phyloP scores from a whole-genome alignment of 2,888 invertebrate species.

The Notocelia uddmanniana region DNA sequence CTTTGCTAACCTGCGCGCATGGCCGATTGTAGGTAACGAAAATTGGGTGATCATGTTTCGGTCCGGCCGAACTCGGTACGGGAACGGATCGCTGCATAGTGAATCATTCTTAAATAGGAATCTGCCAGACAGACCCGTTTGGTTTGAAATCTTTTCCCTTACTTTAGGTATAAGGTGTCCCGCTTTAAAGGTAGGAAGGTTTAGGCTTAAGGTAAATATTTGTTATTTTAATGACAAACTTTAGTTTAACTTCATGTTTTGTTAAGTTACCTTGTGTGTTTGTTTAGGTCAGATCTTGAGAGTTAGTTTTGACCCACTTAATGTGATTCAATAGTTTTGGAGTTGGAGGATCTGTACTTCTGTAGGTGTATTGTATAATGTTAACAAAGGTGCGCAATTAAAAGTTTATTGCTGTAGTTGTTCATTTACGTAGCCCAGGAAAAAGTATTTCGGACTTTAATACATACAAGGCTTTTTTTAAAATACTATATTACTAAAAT shows the following conservation, averaged over 20 bases:
- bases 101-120: not conserved
- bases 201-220: constrained; percentile 8
- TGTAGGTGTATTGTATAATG: not conserved
- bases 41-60: no score
- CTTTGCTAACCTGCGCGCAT: no score
- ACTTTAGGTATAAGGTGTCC: not conserved
- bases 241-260: not conserved
- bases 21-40: no score
- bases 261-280: constrained; percentile 12
- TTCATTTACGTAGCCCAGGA: no score
- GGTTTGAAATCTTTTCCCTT: constrained; percentile 7
- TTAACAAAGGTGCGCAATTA: not conserved
- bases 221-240: constrained; percentile 22
- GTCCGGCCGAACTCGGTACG: no score
- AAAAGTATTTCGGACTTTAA: no score
- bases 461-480: no score
- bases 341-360: no score
- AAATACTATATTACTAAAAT: no score
- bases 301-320: constrained; percentile 24
- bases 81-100: no score
- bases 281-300: constrained; percentile 29
- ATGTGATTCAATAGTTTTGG: not conserved
- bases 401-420: no score
- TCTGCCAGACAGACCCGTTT: not conserved
- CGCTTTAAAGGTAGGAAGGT: not conserved